Evolutionary conservation across 35 echinoderm and acorn worm genomes (phyloP).

Genomic region (Hemicentrotus pulcherrimus): DNA sequence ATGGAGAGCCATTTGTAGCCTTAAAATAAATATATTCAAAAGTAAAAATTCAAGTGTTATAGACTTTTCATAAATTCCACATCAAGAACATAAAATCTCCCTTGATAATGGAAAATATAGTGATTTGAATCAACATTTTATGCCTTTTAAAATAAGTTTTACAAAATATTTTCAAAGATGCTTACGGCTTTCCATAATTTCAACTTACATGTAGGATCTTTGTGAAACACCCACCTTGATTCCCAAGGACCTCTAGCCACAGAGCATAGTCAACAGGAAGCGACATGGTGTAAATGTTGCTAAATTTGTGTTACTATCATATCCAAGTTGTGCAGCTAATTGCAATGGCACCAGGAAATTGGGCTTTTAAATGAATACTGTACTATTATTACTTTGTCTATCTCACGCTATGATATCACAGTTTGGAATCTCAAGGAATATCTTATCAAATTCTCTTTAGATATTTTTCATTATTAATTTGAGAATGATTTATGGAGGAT

Average conservation of each 20-base stretch:
- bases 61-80: too few relatives aligned
- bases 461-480: not conserved
- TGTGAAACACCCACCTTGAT: too few relatives aligned
- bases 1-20: too few relatives aligned
- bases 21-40: too few relatives aligned
- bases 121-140: too few relatives aligned
- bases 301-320: not conserved
- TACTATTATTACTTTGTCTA: not conserved
- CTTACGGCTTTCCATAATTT: too few relatives aligned
- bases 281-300: not conserved
- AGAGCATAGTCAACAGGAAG: not conserved
- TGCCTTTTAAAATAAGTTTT: too few relatives aligned
- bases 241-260: not conserved
- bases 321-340: not conserved
- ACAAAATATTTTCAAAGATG: too few relatives aligned
- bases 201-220: too few relatives aligned
- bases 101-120: too few relatives aligned
- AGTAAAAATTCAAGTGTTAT: too few relatives aligned
- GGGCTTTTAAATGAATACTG: not conserved
- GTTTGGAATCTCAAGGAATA: not conserved
- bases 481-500: not conserved
- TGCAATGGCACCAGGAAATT: not conserved
- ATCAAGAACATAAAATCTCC: too few relatives aligned
- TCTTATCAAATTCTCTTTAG: not conserved
- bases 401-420: not conserved